Conservation (phyloP, 2,797 vertebrate species). For the Paratrypauchen microcephalus region DNA sequence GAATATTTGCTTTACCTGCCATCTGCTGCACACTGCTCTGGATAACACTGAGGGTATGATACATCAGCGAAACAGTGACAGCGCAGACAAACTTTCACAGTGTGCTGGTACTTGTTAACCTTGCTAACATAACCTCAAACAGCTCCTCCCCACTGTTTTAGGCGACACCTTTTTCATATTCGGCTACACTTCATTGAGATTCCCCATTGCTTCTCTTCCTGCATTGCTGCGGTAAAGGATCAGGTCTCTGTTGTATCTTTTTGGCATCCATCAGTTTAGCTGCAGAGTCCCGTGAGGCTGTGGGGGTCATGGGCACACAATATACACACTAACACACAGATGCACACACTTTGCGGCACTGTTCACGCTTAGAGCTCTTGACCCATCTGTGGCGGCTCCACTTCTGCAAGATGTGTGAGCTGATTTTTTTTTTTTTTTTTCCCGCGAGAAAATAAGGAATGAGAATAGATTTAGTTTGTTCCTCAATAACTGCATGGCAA, state of each 20-base stretch:
- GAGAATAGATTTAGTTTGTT: constrained; percentile 17
- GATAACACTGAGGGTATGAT: constrained; percentile 16
- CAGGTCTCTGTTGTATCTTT: constrained; percentile 24
- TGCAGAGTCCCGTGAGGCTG: constrained; percentile 58
- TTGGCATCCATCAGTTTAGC: constrained; percentile 64
- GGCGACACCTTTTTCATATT: constrained; percentile 8
- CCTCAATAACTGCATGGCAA: background rate
- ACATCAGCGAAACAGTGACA: constrained; percentile 32
- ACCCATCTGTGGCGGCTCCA: constrained; percentile 47
- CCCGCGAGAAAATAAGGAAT: background rate
- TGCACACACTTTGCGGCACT: constrained; percentile 21
- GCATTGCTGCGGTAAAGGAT: constrained; percentile 64
- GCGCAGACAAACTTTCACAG: background rate
- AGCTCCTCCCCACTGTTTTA: constrained; percentile 10
- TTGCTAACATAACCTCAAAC: background rate
- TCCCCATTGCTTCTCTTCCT: constrained; percentile 30
- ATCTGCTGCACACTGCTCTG: constrained; percentile 15
- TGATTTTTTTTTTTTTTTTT: too few relatives aligned
- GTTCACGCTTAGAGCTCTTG: constrained; percentile 38
- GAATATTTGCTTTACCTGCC: constrained; percentile 51
- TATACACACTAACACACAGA: constrained; percentile 6
- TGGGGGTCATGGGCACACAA: constrained; percentile 55
- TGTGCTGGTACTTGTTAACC: constrained; percentile 20
- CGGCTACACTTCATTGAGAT: constrained; percentile 19
- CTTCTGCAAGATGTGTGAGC: constrained; percentile 40